A percentile compares a stretch with the other conserved stretches of the same genome.
Evolutionary conservation across 2,113 vertebrate genomes (phyloP).

Genomic region (Eulacestoma nigropectus): DNA sequence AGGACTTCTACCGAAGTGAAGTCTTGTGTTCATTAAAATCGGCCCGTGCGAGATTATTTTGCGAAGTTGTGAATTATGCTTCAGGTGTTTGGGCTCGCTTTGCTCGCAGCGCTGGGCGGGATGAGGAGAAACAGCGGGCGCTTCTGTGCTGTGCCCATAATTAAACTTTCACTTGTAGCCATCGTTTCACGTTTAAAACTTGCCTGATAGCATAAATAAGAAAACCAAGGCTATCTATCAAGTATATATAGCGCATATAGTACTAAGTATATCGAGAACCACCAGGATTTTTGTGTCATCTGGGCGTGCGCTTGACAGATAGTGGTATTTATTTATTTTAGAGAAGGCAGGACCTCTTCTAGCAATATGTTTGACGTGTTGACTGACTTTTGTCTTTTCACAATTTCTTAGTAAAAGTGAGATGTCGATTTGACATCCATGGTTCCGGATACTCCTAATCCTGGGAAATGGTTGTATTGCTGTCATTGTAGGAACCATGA

Average conservation of each 20-base stretch:
- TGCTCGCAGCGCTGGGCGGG: not conserved
- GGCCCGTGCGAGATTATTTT: rapidly evolving
- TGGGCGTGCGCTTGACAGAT: not conserved
- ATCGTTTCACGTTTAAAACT: not conserved
- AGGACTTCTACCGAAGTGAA: rapidly evolving
- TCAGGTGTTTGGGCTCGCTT: not conserved
- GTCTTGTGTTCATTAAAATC: rapidly evolving
- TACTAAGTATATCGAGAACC: not conserved
- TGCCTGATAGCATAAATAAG: not conserved
- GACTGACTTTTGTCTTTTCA: not conserved
- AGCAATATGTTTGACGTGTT: not conserved
- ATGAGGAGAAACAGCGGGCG: not conserved
- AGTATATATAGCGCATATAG: rapidly evolving
- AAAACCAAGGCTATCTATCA: rapidly evolving
- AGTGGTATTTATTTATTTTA: not conserved
- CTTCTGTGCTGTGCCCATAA: not conserved
- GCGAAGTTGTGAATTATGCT: not conserved
- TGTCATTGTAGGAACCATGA: rapidly evolving
- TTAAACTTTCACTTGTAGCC: not conserved
- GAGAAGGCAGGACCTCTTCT: not conserved
- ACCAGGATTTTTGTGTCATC: not conserved
- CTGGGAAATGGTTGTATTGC: rapidly evolving
- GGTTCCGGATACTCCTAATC: not conserved
- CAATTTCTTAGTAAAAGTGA: not conserved
- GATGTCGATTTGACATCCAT: rapidly evolving